phyloP scores from a whole-genome alignment of 2,797 vertebrate genomes.

The Hoplostethus atlanticus region DNA sequence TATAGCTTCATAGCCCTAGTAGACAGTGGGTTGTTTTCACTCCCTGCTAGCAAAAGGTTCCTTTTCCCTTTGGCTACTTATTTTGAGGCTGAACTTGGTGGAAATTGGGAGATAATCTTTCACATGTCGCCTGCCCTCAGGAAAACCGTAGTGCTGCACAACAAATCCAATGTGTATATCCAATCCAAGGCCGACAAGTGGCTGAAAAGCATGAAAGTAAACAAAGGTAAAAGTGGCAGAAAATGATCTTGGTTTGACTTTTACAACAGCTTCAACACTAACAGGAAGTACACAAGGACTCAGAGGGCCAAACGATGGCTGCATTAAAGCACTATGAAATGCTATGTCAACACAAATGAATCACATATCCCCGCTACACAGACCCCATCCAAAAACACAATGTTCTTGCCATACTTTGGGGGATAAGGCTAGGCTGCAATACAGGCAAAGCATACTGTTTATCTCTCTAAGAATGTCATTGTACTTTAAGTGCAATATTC shows the following conservation, averaged over 20 bases:
- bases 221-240: background rate
- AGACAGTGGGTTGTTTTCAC: slow-evolving; percentile 68
- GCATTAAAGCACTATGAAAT: slow-evolving; percentile 33
- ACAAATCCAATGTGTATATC: background rate
- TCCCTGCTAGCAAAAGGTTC: slow-evolving; percentile 57
- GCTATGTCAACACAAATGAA: slow-evolving; percentile 48
- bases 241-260: background rate
- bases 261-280: slow-evolving; percentile 25
- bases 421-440: slow-evolving; percentile 16
- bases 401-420: slow-evolving; percentile 36
- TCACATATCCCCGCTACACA: slow-evolving; percentile 29
- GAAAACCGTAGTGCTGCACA: slow-evolving; percentile 14
- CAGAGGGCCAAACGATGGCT: slow-evolving; percentile 3
- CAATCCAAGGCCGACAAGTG: background rate
- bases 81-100: slow-evolving; percentile 37
- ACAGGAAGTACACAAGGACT: slow-evolving; percentile 16
- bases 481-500: background rate
- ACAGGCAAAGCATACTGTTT: slow-evolving; percentile 18
- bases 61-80: slow-evolving; percentile 16
- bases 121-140: slow-evolving; percentile 38
- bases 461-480: slow-evolving; percentile 23
- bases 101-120: slow-evolving; percentile 45
- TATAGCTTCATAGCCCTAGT: slow-evolving; percentile 56
- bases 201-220: background rate
- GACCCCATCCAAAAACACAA: slow-evolving; percentile 48